Evolutionary conservation across 2,888 invertebrate genomes (phyloP).

Genomic region (Serripes groenlandicus): DNA sequence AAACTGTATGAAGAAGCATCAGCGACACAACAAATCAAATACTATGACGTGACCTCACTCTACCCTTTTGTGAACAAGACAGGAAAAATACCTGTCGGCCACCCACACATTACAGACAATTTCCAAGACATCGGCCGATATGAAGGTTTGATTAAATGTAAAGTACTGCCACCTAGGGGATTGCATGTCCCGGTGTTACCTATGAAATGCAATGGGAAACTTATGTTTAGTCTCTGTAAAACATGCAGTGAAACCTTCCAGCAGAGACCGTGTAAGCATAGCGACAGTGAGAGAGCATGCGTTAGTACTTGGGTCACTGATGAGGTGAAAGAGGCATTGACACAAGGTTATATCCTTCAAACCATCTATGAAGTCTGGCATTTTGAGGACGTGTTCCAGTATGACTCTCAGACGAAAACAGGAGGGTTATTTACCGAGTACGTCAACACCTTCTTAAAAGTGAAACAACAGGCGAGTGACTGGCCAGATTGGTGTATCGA

Average conservation of each 20-base stretch:
- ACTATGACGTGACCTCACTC: slow-evolving; percentile 51
- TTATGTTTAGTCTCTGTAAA: slow-evolving; percentile 84
- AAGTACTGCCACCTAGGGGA: slow-evolving; percentile 72
- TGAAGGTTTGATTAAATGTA: slow-evolving; percentile 75
- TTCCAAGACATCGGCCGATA: slow-evolving; percentile 70
- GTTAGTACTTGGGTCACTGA: slow-evolving; percentile 58
- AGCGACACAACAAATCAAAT: slow-evolving; percentile 65
- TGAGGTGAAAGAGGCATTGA: slow-evolving; percentile 44
- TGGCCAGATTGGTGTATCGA: slow-evolving; percentile 36
- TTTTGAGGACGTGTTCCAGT: slow-evolving; percentile 70
- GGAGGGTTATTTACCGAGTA: slow-evolving; percentile 78
- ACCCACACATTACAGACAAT: slow-evolving; percentile 70
- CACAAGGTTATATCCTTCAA: slow-evolving; percentile 39
- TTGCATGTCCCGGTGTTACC: slow-evolving; percentile 82
- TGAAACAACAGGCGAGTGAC: not conserved
- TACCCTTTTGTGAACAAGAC: slow-evolving; percentile 77
- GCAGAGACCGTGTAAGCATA: slow-evolving; percentile 24
- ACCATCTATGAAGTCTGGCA: slow-evolving; percentile 82
- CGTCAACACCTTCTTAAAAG: not conserved
- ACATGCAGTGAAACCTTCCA: slow-evolving; percentile 48
- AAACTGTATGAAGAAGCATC: slow-evolving; percentile 65
- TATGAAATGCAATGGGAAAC: slow-evolving; percentile 72
- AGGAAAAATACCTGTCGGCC: slow-evolving; percentile 71
- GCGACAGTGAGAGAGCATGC: slow-evolving; percentile 34
- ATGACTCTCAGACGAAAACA: slow-evolving; percentile 47